Percentiles rank a stretch among this genome's conserved stretches.
Conservation (phyloP, 2,888 invertebrate species). For the Fragum sueziense region DNA sequence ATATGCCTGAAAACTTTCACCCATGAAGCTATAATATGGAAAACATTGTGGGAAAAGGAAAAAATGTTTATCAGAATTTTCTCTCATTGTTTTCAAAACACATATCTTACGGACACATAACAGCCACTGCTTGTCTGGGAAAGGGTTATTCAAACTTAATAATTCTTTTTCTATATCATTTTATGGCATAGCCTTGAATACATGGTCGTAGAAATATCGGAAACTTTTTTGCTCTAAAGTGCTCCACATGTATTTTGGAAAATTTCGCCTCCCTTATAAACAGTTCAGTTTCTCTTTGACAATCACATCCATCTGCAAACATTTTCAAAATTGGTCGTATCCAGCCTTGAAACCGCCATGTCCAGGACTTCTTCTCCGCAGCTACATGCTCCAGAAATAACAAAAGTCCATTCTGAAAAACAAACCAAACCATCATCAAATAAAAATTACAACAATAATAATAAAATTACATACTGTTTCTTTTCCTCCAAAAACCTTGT, state of each 20-base stretch:
- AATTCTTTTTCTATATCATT: constrained; percentile 12
- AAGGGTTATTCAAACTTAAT: no score
- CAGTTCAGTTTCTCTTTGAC: constrained; percentile 62
- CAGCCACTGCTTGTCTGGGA: no score
- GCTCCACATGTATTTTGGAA: constrained; percentile 42
- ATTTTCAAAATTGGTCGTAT: constrained; percentile 65
- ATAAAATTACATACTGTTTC: no score
- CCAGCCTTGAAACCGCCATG: constrained; percentile 59
- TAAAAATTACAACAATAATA: no score
- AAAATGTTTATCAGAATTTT: no score
- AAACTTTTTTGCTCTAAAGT: constrained; percentile 18
- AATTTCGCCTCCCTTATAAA: constrained; percentile 66
- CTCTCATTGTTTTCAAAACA: not conserved
- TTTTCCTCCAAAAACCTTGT: no score
- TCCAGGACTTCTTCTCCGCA: constrained; percentile 58
- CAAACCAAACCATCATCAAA: no score
- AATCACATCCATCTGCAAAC: constrained; percentile 64
- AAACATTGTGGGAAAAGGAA: not conserved
- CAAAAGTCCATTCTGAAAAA: constrained; percentile 72
- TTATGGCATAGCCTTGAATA: constrained; percentile 43
- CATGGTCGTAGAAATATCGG: constrained; percentile 37
- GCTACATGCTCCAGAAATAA: constrained; percentile 75
- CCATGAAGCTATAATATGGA: no score
- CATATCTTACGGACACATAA: no score
- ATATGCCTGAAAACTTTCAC: no score